These are phyloP conservation scores for Alcedo atthis DNA, from an alignment of 2,797 vertebrate species.

Conservation along the genomic window DNA sequence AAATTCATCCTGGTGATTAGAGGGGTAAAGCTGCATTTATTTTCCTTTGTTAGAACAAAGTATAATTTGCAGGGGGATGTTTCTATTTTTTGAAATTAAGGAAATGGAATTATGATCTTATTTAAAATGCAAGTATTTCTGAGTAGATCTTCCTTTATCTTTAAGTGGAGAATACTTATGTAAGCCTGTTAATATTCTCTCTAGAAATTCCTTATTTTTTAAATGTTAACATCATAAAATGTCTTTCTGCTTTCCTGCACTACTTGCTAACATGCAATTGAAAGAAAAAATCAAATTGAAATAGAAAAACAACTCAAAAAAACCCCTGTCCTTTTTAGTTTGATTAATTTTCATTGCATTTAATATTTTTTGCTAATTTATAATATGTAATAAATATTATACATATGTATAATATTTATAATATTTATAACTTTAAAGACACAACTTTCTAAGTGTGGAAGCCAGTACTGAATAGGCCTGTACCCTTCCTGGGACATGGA, in stretches of 20 bases:
- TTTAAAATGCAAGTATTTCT: slow-evolving; percentile 30
- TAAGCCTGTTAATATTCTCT: neutral
- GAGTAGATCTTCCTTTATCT: neutral
- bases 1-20: slow-evolving; percentile 40
- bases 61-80: slow-evolving; percentile 34
- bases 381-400: neutral
- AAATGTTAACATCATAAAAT: neutral
- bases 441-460: neutral
- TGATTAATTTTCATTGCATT: neutral
- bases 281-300: neutral
- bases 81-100: slow-evolving; percentile 11
- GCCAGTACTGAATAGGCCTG: neutral
- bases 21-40: slow-evolving; percentile 37
- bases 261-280: neutral
- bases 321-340: rapidly evolving
- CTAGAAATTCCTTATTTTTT: neutral
- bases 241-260: neutral
- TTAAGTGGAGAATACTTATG: neutral
- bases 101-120: slow-evolving; percentile 3
- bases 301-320: neutral
- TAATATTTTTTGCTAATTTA: neutral
- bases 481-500: neutral
- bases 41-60: slow-evolving; percentile 41
- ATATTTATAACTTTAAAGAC: no score
- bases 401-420: no score